Percentiles rank a stretch among this genome's conserved stretches.
These are phyloP conservation scores for Pseudopodoces humilis DNA, from an alignment of 2,113 vertebrate species.

Conservation along the genomic window DNA sequence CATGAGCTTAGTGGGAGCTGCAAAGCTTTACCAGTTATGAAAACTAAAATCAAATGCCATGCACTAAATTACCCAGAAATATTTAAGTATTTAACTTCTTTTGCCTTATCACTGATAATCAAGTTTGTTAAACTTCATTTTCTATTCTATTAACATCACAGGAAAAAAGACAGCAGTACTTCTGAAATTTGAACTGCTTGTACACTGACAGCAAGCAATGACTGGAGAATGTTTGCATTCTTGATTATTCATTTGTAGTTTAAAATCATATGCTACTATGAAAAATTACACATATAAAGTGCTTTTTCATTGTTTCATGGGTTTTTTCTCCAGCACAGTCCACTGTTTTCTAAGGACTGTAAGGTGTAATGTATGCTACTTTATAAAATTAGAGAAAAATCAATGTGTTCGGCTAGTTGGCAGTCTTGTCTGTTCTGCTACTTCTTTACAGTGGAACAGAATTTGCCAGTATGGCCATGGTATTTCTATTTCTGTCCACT, in stretches of 20 bases:
- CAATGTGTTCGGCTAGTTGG: background rate
- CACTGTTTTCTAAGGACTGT: background rate
- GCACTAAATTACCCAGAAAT: background rate
- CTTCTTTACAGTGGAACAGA: background rate
- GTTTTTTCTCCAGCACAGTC: too few species aligned
- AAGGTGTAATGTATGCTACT: background rate
- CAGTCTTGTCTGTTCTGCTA: background rate
- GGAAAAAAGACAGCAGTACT: background rate
- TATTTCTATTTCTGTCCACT: background rate
- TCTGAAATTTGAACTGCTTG: background rate
- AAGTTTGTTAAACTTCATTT: background rate
- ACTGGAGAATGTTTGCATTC: background rate
- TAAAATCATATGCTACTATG: background rate
- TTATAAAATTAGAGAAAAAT: background rate
- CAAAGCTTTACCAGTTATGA: background rate
- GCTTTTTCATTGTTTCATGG: background rate
- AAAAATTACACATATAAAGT: background rate
- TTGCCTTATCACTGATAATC: background rate
- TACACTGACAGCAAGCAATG: background rate
- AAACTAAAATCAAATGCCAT: background rate
- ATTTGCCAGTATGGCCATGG: background rate
- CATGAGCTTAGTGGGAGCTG: background rate
- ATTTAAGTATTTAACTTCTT: background rate
- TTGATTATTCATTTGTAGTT: background rate
- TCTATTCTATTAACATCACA: background rate